Conservation (phyloP, 2,797 vertebrate genomes). For the Scomberomorus guttatus region DNA sequence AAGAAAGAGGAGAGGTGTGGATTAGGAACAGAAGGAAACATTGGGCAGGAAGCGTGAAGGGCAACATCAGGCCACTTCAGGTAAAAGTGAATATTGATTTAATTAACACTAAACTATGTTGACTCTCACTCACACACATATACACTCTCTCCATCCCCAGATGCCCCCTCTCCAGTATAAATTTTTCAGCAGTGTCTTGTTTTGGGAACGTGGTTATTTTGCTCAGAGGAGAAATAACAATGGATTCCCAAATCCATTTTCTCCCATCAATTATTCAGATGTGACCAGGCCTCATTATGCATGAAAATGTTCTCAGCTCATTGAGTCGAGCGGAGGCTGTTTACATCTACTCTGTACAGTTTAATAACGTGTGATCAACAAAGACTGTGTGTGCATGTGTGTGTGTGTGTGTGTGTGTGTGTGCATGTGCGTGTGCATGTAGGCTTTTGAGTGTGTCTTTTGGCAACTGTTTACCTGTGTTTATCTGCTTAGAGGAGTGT, state of each 20-base stretch:
- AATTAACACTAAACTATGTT: slow-evolving; percentile 64
- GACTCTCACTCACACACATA: slow-evolving; percentile 35
- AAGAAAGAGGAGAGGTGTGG: slow-evolving; percentile 13
- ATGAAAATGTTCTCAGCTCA: slow-evolving; percentile 63
- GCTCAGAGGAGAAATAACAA: slow-evolving; percentile 77
- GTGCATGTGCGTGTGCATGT: neutral
- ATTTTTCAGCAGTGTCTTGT: slow-evolving; percentile 72
- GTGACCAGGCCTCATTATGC: slow-evolving; percentile 73
- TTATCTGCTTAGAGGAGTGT: slow-evolving; percentile 11
- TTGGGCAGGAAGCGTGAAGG: slow-evolving; percentile 46
- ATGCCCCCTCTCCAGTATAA: slow-evolving; percentile 13
- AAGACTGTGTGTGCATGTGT: too few relatives aligned
- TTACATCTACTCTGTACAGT: slow-evolving; percentile 16
- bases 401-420: too few relatives aligned
- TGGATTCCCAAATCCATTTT: slow-evolving; percentile 76
- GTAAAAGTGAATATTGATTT: slow-evolving; percentile 71
- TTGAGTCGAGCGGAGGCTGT: slow-evolving; percentile 34
- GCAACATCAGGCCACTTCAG: slow-evolving; percentile 44
- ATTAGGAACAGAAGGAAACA: slow-evolving; percentile 33
- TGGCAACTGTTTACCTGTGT: neutral
- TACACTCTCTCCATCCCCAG: neutral
- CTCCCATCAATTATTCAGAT: slow-evolving; percentile 78
- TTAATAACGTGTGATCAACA: slow-evolving; percentile 28
- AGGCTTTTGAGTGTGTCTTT: neutral
- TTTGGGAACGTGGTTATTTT: slow-evolving; percentile 71